Base-by-base conservation (phyloP, 2,888 invertebrate genomes). In the Perizoma flavofasciatum region DNA sequence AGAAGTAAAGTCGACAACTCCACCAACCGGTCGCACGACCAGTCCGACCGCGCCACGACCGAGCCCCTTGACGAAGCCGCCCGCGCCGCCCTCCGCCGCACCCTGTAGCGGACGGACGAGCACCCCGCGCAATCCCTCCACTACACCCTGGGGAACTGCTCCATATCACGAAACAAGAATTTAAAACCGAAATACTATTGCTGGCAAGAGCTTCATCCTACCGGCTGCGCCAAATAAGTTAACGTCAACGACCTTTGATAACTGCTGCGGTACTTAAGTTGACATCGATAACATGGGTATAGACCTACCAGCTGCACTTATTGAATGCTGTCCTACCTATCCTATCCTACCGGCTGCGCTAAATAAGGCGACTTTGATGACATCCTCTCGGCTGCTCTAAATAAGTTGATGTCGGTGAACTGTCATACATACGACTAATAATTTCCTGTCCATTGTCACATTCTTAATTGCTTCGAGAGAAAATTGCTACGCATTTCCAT, bases 1-100 rank as follows among this genome's bases (percentile, higher is more conserved):
- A n/a, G 85, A 79, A 47, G 86, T 83, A 74, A 84, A 89, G 79
- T 91, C 90, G 61, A 88, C 74, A 66, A 89, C 67, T 22, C 89
- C 90, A 37, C 84, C 82, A 63, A 87, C 70, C 33, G 90, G 90
- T 0, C 86, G 80, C 60, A 85, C 80, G 54, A 90, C 51, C 5
- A 90, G 78, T 0, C 89, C 89, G 34, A 86, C 56, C 41, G 81
- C 78, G 59, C 87, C 90, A 22, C 72, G 75, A 4, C 84, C 87
- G 4, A 89, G 77, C 0, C 89, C 90, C 59, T 68, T 72, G 39
- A 80, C 67, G 70, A 89, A 83, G 32, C 89, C 90, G 39, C 75
- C 72, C 50, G 86, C 86, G 57, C 90, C 90, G 59, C 76, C 71
- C 52, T 69, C 71, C 11, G 71, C 75, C 49, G 87, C 89, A 52